Conservation (phyloP, 2,888 invertebrate genomes). For the Gryllus longicercus region DNA sequence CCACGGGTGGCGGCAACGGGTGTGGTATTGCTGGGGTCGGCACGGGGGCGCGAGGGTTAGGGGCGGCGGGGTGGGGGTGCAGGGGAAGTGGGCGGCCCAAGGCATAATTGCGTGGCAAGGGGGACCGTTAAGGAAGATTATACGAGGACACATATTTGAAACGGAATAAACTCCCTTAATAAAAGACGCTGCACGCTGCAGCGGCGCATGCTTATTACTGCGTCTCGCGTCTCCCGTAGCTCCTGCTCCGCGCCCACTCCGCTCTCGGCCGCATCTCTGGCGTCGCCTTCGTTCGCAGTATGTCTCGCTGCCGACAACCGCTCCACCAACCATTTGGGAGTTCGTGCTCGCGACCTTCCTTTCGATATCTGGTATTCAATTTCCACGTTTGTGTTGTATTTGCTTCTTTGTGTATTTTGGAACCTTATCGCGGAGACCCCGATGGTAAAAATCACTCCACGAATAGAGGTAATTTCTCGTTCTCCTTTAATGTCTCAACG, state of each 20-base stretch:
- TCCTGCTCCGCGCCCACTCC: not conserved
- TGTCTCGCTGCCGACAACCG: not conserved
- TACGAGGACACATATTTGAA: slow-evolving; percentile 10
- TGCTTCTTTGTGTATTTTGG: too few relatives aligned
- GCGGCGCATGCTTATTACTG: slow-evolving; percentile 6
- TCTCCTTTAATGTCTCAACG: too few relatives aligned
- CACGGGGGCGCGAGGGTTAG: not conserved
- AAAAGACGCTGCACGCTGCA: slow-evolving; percentile 2
- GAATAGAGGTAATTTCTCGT: too few relatives aligned
- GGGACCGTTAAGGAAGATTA: not conserved
- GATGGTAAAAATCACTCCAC: too few relatives aligned
- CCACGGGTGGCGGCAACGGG: not conserved
- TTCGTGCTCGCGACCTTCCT: too few relatives aligned
- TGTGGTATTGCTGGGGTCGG: not conserved
- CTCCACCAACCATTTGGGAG: too few relatives aligned
- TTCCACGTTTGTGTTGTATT: too few relatives aligned
- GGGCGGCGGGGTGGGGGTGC: not conserved
- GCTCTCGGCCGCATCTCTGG: not conserved
- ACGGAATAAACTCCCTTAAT: slow-evolving; percentile 17
- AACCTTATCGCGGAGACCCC: too few relatives aligned
- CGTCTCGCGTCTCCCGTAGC: not conserved
- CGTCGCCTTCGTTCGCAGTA: not conserved
- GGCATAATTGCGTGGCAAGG: slow-evolving; percentile 17
- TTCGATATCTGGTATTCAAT: too few relatives aligned
- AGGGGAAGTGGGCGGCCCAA: not conserved